Percentiles rank a stretch among this genome's conserved stretches.
Evolutionary conservation across 2,797 vertebrate genomes (phyloP).

Genomic region (Urophycis tenuis): DNA sequence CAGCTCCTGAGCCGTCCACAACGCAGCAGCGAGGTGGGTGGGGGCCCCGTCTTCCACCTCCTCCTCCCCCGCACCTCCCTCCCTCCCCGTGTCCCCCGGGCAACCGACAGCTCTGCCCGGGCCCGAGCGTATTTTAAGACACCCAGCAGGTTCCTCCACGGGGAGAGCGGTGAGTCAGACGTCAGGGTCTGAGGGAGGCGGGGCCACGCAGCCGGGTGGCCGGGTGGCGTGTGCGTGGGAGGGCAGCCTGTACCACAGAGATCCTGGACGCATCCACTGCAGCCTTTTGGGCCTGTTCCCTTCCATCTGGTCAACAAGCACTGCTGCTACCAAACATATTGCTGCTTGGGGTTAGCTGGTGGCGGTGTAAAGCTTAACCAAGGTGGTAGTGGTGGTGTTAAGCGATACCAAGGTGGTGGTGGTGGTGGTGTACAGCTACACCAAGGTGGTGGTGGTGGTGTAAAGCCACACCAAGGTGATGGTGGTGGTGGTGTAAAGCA

Average conservation of each 20-base stretch:
- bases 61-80: constrained; percentile 37
- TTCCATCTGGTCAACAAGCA: constrained; percentile 64
- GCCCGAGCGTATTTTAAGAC: constrained; percentile 68
- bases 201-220: constrained; percentile 54
- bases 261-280: constrained; percentile 51
- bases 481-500: too few relatives aligned
- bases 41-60: constrained; percentile 43
- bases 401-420: too few relatives aligned
- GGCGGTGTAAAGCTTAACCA: too few relatives aligned
- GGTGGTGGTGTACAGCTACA: too few relatives aligned
- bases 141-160: constrained; percentile 58
- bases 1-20: constrained; percentile 43
- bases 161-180: constrained; percentile 68
- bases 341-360: constrained; percentile 32
- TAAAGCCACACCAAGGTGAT: too few relatives aligned
- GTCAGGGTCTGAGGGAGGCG: constrained; percentile 66
- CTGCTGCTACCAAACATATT: constrained; percentile 51
- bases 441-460: constrained; percentile 8
- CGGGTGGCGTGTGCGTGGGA: constrained; percentile 59
- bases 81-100: constrained; percentile 51
- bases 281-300: constrained; percentile 11
- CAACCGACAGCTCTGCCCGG: constrained; percentile 42
- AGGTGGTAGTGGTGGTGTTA: too few relatives aligned
- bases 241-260: constrained; percentile 66
- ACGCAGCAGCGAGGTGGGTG: constrained; percentile 44